A percentile compares a stretch with the other conserved stretches of the same genome.
Conservation (phyloP, 2,888 invertebrate species). For the Diachrysia chrysitis region DNA sequence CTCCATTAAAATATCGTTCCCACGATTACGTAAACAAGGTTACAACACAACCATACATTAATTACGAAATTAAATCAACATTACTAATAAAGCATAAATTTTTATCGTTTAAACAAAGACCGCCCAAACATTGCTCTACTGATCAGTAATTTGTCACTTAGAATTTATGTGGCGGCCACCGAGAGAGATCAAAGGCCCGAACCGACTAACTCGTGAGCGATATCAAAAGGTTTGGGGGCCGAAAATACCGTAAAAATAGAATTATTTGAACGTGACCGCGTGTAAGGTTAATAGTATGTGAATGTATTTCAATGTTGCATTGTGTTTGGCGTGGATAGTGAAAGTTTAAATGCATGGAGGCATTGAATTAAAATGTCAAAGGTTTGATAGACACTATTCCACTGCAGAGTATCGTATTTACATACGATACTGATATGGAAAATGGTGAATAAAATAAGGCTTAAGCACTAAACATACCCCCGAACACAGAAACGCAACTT, state of each 20-base stretch:
- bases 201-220: conserved; percentile 53
- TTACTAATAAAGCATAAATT: conserved; percentile 49
- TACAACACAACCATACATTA: conserved; percentile 15
- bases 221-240: conserved; percentile 70
- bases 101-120: conserved; percentile 55
- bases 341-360: not conserved
- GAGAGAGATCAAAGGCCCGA: conserved; percentile 78
- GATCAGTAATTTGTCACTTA: conserved; percentile 78
- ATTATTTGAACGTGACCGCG: conserved; percentile 63
- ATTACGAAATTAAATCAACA: conserved; percentile 47
- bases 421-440: no score
- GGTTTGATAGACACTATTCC: no score
- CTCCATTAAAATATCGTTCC: conserved; percentile 15
- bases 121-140: conserved; percentile 49
- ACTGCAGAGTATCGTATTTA: no score
- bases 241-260: conserved; percentile 70
- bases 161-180: conserved; percentile 78
- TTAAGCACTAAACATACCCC: no score
- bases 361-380: not conserved
- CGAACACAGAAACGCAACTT: no score
- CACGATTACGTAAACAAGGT: conserved; percentile 18
- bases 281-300: conserved; percentile 11
- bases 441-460: no score
- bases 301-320: conserved; percentile 12
- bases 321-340: not conserved